Percentiles rank a stretch among this genome's conserved stretches.
These are phyloP conservation scores for Gallinago undulata DNA, from an alignment of 2,113 vertebrate species.

Conservation along the genomic window DNA sequence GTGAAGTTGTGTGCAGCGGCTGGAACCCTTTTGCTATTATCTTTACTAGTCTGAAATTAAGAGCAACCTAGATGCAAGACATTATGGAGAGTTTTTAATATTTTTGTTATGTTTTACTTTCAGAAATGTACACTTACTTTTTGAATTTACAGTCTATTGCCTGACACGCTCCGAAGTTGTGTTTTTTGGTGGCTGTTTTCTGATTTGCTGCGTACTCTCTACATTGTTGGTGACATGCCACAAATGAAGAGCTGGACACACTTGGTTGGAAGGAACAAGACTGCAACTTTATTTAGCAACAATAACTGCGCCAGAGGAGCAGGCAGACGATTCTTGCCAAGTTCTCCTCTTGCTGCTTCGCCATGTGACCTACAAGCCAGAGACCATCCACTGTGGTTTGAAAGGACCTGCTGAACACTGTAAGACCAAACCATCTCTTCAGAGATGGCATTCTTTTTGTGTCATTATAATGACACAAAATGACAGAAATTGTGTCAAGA, in stretches of 20 bases:
- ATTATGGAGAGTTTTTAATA: not conserved
- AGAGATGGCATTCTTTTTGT: not conserved
- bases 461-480: not conserved
- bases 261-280: not conserved
- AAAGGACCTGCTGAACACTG: not conserved
- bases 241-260: not conserved
- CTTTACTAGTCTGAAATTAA: not conserved
- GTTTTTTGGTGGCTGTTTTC: not conserved
- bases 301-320: not conserved
- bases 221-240: not conserved
- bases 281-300: not conserved
- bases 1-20: not conserved
- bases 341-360: not conserved
- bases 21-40: not conserved
- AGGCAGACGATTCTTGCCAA: not conserved
- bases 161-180: not conserved
- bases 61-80: not conserved
- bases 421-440: not conserved
- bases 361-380: not conserved
- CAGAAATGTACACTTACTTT: not conserved
- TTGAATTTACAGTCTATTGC: not conserved
- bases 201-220: not conserved
- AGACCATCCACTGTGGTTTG: not conserved
- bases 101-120: not conserved
- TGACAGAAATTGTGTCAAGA: not conserved